These are phyloP conservation scores for Chrosomus eos DNA, from an alignment of 2,797 vertebrate genomes.

Conservation along the genomic window DNA sequence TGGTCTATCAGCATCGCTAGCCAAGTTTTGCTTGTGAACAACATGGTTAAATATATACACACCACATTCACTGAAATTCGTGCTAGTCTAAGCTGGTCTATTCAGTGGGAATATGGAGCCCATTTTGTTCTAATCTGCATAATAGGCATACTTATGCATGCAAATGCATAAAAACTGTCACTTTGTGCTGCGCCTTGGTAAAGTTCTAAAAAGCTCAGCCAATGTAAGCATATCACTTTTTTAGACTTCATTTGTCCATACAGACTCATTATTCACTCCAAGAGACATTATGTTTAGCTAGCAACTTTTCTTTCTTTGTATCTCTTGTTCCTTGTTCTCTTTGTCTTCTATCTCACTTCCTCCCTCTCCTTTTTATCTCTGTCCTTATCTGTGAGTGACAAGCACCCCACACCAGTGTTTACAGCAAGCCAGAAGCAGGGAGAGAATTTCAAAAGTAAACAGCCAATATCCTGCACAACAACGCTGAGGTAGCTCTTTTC, in stretches of 20 bases:
- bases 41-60: neutral
- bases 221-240: conserved; percentile 29
- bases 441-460: conserved; percentile 46
- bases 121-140: conserved; percentile 22
- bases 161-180: neutral
- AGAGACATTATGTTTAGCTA: conserved; percentile 39
- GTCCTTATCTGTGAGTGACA: conserved; percentile 59
- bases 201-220: conserved; percentile 20
- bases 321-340: conserved; percentile 52
- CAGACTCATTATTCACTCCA: conserved; percentile 30
- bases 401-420: conserved; percentile 39
- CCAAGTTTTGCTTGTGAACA: conserved; percentile 16
- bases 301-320: conserved; percentile 60
- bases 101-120: conserved; percentile 4
- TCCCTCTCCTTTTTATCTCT: conserved; percentile 47
- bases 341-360: conserved; percentile 57
- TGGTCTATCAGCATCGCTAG: neutral
- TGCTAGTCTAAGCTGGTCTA: conserved; percentile 16
- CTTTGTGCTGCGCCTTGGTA: neutral
- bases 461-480: conserved; percentile 40
- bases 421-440: conserved; percentile 32
- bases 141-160: conserved; percentile 23
- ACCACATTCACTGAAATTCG: neutral
- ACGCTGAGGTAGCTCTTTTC: conserved; percentile 39
- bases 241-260: conserved; percentile 18